Percentiles rank a stretch among this genome's conserved stretches.
phyloP scores from a whole-genome alignment of 2,797 vertebrate genomes.

The Psittacula echo region DNA sequence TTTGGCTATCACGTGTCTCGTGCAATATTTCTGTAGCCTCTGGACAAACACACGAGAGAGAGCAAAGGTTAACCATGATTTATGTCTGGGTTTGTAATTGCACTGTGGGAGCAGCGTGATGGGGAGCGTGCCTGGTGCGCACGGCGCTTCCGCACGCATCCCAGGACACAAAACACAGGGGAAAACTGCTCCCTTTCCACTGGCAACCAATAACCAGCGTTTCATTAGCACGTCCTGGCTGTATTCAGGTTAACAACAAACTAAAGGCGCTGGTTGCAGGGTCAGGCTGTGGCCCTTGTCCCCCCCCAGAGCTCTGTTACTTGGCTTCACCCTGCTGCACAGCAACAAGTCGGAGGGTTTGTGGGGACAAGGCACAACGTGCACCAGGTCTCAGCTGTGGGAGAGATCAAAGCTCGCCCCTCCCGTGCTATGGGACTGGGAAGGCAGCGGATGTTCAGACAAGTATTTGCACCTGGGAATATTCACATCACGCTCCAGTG shows the following conservation, averaged over 20 bases:
- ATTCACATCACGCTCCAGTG: constrained; percentile 25
- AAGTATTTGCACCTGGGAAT: constrained; percentile 53
- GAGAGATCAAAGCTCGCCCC: not conserved
- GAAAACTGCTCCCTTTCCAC: not conserved
- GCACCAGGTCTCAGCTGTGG: not conserved
- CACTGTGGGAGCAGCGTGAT: not conserved
- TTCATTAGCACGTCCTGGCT: not conserved
- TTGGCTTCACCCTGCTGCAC: not conserved
- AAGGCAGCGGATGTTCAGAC: constrained; percentile 35
- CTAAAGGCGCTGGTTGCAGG: not conserved
- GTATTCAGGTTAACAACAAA: not conserved
- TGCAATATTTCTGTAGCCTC: constrained; percentile 52
- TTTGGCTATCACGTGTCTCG: not conserved
- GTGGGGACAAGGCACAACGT: not conserved
- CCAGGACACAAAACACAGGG: not conserved
- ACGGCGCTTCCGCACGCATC: not conserved
- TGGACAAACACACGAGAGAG: constrained; percentile 37
- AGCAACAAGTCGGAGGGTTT: not conserved
- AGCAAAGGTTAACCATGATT: constrained; percentile 51
- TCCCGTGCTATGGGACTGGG: not conserved
- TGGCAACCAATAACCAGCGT: accelerated
- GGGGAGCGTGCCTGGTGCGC: not conserved
- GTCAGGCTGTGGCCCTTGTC: not conserved
- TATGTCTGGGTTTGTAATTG: not conserved
- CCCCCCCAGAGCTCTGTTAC: not conserved